Conservation (phyloP, 2,113 vertebrate genomes). For the Caloenas nicobarica region DNA sequence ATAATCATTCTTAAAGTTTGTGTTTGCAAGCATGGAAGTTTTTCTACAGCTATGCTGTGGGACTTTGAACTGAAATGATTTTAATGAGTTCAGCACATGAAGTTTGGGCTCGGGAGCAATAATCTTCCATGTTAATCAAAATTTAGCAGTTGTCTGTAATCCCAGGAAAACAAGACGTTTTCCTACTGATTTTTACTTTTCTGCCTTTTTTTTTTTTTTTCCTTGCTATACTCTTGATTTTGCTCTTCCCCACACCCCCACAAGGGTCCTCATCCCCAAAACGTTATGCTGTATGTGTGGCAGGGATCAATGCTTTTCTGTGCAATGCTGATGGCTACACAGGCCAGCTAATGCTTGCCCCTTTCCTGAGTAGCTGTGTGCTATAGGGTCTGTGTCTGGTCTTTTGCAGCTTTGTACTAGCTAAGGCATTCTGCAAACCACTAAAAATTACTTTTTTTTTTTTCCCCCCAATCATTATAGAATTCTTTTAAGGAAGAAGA, state of each 20-base stretch:
- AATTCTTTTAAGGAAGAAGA: background rate
- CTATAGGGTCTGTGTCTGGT: background rate
- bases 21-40: background rate
- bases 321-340: background rate
- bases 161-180: background rate
- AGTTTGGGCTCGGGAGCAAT: background rate
- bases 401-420: background rate
- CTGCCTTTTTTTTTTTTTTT: background rate
- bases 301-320: background rate
- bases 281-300: background rate
- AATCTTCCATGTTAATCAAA: background rate
- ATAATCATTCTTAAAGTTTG: background rate
- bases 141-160: background rate
- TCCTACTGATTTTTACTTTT: background rate
- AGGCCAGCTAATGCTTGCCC: background rate
- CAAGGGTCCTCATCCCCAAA: background rate
- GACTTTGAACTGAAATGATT: background rate
- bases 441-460: background rate
- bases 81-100: background rate
- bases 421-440: background rate
- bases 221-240: background rate
- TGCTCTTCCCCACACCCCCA: fast-evolving
- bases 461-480: background rate
- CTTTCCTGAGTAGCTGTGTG: background rate
- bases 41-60: background rate